Evolutionary conservation across 1,140 invertebrate genomes (phyloP).

Genomic region (Chrysomallon squamiferum): DNA sequence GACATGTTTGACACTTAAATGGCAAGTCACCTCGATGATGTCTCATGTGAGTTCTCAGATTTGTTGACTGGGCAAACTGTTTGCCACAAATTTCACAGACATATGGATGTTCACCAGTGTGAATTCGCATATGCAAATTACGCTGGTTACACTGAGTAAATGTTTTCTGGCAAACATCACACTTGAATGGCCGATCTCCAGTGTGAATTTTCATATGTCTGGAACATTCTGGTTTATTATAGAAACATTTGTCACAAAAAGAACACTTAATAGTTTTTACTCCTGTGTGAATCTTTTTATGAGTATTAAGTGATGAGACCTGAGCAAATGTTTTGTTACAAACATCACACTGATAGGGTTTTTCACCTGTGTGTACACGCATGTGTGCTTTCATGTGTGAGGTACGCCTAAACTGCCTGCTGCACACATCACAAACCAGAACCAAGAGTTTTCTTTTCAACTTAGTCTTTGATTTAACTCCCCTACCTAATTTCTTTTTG

Average conservation of each 20-base stretch:
- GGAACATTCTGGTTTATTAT: not conserved
- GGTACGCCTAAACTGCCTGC: too few species aligned
- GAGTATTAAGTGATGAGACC: not conserved
- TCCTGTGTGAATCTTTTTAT: not conserved
- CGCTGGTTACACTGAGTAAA: not conserved
- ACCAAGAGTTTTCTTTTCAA: too few species aligned
- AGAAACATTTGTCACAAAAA: not conserved
- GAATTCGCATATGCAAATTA: not conserved
- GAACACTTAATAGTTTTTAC: not conserved
- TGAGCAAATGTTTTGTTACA: not conserved
- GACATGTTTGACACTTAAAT: conserved; percentile 11
- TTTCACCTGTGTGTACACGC: not conserved
- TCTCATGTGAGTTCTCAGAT: not conserved
- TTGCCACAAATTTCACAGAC: not conserved
- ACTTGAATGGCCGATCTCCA: not conserved
- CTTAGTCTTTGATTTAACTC: too few species aligned
- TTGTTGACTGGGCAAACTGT: not conserved
- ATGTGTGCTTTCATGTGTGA: too few species aligned
- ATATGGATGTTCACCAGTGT: not conserved
- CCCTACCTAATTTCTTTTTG: too few species aligned
- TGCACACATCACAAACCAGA: too few species aligned
- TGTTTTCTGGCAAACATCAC: not conserved
- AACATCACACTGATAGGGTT: not conserved
- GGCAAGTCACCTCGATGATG: not conserved
- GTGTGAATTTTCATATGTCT: not conserved